Percentiles rank a stretch among this genome's conserved stretches.
Conservation (phyloP, 2,888 invertebrate genomes). For the Amphipyra berbera region DNA sequence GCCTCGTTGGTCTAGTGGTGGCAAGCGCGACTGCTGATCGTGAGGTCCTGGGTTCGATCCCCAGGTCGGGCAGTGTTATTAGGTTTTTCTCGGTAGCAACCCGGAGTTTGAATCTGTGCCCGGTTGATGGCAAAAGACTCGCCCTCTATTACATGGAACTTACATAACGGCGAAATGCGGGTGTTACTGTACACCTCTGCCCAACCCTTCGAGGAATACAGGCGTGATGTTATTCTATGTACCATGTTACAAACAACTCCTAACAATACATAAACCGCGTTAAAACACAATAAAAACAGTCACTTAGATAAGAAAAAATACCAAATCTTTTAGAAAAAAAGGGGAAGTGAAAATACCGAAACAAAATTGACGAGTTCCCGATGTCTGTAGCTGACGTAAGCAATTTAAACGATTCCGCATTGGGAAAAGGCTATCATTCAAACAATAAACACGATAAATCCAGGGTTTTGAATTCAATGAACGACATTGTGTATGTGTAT, state of each 20-base stretch:
- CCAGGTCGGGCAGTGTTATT: too few relatives aligned
- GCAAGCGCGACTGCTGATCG: too few relatives aligned
- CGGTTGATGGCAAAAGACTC: too few relatives aligned
- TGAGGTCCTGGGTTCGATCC: too few relatives aligned
- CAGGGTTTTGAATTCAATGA: slow-evolving; percentile 27
- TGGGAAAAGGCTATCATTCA: slow-evolving; percentile 58
- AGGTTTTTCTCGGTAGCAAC: too few relatives aligned
- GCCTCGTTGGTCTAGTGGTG: too few relatives aligned
- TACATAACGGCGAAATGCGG: too few relatives aligned
- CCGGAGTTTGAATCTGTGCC: too few relatives aligned
- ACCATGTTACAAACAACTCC: slow-evolving; percentile 1
- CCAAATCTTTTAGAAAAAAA: slow-evolving; percentile 53
- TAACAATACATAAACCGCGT: slow-evolving; percentile 7
- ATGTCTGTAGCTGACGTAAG: slow-evolving; percentile 60
- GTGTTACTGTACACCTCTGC: too few relatives aligned
- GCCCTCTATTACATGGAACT: too few relatives aligned
- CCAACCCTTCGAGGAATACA: too few relatives aligned
- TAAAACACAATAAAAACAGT: slow-evolving; percentile 47
- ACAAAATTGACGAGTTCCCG: slow-evolving; percentile 63
- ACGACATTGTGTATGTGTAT: not conserved
- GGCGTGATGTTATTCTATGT: too few relatives aligned
- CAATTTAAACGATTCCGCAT: slow-evolving; percentile 61
- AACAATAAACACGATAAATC: slow-evolving; percentile 62
- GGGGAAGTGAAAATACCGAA: slow-evolving; percentile 48
- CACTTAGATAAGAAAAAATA: slow-evolving; percentile 45